Conservation (phyloP, 2,888 invertebrate genomes). For the Poecilus cupreus region DNA sequence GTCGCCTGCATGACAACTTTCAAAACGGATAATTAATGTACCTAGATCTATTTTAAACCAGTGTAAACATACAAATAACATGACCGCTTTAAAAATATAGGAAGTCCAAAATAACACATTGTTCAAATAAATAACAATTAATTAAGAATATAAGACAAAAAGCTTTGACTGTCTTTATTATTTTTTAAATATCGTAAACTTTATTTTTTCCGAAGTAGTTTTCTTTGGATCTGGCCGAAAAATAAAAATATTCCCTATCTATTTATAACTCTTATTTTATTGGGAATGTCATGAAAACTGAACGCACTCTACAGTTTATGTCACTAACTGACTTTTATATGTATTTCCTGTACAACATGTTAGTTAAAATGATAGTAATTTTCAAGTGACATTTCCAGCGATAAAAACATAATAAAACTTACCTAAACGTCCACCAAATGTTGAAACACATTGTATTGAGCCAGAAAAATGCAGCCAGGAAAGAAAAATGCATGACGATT, state of each 20-base stretch:
- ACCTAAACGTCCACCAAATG: constrained; percentile 96
- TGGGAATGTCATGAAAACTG: not conserved
- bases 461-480: constrained; percentile 94
- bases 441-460: constrained; percentile 96
- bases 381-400: not conserved
- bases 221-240: too few species aligned
- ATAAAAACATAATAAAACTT: constrained; percentile 70
- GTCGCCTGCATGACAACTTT: constrained; percentile 4
- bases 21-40: constrained; percentile 24
- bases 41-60: constrained; percentile 26
- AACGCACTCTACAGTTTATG: not conserved
- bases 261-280: too few species aligned
- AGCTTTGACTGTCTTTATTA: not conserved
- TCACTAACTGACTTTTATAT: not conserved
- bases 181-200: not conserved
- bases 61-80: constrained; percentile 26
- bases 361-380: not conserved
- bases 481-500: constrained; percentile 90
- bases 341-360: not conserved
- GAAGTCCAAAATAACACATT: not conserved
- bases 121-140: too few species aligned
- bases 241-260: too few species aligned
- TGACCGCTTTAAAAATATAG: not conserved
- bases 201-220: too few species aligned
- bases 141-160: too few species aligned